Evolutionary conservation across 1,140 invertebrate genomes (phyloP).

Genomic region (Bombus confusus): DNA sequence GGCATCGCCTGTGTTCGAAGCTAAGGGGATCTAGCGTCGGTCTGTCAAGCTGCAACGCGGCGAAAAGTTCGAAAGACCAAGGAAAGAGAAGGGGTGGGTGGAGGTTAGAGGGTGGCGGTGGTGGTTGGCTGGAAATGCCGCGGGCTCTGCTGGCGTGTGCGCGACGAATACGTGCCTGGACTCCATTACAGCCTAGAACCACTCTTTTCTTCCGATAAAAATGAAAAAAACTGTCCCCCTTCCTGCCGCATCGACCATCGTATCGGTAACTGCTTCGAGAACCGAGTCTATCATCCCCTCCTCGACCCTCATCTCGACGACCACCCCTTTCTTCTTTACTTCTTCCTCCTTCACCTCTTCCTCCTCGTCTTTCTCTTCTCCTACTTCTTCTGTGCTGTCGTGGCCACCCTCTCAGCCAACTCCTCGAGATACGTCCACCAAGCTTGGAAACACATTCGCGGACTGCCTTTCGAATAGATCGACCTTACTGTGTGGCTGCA

Average conservation of each 20-base stretch:
- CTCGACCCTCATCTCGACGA: conserved; percentile 22
- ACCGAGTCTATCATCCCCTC: conserved; percentile 56
- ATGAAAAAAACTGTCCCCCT: conserved; percentile 60
- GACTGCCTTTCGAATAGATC: conserved; percentile 52
- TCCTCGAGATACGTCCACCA: conserved; percentile 57
- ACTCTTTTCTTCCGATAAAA: conserved; percentile 73
- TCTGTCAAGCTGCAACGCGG: conserved; percentile 64
- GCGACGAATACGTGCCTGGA: conserved; percentile 73
- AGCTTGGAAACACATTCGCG: conserved; percentile 49
- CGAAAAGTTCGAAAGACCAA: conserved; percentile 4
- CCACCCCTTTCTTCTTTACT: not conserved
- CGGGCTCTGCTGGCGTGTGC: conserved; percentile 75
- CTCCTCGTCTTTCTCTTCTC: not conserved
- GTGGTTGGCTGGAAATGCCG: conserved; percentile 69
- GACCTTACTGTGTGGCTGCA: conserved; percentile 27
- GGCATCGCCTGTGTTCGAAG: conserved; percentile 3
- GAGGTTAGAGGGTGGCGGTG: conserved; percentile 29
- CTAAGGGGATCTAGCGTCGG: conserved; percentile 60
- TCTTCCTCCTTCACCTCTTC: not conserved
- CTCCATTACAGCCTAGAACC: conserved; percentile 70
- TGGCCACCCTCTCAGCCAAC: conserved; percentile 33
- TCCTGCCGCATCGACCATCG: conserved; percentile 45
- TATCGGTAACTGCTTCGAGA: conserved; percentile 72
- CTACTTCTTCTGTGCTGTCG: conserved; percentile 28
- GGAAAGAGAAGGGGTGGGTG: conserved; percentile 2